These are phyloP conservation scores for Hydrophis major DNA, from an alignment of 2,797 vertebrate species.

Conservation along the genomic window DNA sequence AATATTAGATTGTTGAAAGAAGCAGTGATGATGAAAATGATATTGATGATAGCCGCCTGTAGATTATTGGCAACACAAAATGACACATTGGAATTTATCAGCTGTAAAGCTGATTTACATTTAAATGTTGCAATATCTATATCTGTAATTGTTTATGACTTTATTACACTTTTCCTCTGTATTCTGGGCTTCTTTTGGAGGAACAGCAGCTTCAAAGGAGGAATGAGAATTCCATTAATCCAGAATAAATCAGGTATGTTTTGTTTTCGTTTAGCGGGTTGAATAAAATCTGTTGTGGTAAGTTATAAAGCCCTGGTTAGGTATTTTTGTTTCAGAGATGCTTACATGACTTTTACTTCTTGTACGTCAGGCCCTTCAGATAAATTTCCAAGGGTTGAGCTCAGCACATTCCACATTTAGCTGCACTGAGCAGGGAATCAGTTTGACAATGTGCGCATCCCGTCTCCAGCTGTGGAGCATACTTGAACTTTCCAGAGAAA, in stretches of 20 bases:
- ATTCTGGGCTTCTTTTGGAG: neutral
- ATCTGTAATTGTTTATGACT: neutral
- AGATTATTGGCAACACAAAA: neutral
- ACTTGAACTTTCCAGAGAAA: conserved; percentile 5
- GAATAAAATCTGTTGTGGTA: neutral
- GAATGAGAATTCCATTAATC: neutral
- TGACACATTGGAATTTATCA: neutral
- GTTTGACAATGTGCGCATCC: neutral
- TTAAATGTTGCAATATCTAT: neutral
- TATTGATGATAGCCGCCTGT: neutral
- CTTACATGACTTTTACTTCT: neutral
- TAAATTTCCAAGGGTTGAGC: neutral
- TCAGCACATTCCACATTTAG: conserved; percentile 1
- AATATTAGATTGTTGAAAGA: neutral
- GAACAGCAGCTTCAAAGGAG: neutral
- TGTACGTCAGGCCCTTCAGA: neutral
- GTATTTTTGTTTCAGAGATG: neutral
- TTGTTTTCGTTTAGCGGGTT: neutral
- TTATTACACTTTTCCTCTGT: neutral
- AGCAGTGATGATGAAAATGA: neutral
- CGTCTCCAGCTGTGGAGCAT: conserved; percentile 10
- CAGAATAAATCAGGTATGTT: neutral
- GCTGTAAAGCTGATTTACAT: neutral
- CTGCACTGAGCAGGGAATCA: neutral
- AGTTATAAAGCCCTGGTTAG: neutral